phyloP scores from a whole-genome alignment of 2,797 vertebrate species.

The Helarctos malayanus region DNA sequence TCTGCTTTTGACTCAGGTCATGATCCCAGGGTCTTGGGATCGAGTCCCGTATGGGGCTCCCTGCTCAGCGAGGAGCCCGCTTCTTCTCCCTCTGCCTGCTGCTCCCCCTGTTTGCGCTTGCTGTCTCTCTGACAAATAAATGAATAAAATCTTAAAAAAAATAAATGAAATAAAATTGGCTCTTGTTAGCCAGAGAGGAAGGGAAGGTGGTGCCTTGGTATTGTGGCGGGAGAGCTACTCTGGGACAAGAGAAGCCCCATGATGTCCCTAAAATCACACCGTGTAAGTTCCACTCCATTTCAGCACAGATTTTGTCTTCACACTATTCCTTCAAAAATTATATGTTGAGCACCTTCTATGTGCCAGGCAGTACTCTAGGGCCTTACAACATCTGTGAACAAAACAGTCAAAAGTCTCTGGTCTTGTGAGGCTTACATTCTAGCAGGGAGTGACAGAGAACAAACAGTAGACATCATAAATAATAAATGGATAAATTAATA shows the following conservation, averaged over 20 bases:
- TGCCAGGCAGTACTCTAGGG: neutral
- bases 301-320: slow-evolving; percentile 1
- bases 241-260: neutral
- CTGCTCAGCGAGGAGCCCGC: no score
- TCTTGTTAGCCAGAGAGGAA: neutral
- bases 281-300: neutral
- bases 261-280: neutral
- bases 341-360: neutral
- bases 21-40: no score
- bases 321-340: slow-evolving; percentile 24
- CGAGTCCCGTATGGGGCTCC: no score
- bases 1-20: no score
- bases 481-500: neutral
- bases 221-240: neutral
- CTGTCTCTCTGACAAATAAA: no score
- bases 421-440: neutral
- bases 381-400: neutral
- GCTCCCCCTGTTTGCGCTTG: no score
- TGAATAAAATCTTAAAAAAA: no score
- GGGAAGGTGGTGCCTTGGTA: neutral
- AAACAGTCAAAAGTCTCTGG: neutral
- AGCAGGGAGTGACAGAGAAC: neutral
- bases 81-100: no score
- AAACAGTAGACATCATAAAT: neutral
- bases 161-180: no score